phyloP scores from a whole-genome alignment of 2,797 vertebrate species.

The Ctenosaura bakeri region DNA sequence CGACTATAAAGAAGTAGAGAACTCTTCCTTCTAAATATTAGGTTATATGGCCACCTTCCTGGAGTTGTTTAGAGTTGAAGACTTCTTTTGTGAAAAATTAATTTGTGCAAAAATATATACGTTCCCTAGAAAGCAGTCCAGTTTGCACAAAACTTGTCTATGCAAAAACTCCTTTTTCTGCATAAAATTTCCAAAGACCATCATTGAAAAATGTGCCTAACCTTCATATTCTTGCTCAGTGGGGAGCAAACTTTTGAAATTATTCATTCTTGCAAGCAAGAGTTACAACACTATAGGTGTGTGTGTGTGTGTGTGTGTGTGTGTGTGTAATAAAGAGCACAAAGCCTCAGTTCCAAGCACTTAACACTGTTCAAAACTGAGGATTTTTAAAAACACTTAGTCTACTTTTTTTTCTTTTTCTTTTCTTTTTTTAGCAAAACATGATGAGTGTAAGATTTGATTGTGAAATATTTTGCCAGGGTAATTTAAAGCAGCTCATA shows the following conservation, averaged over 20 bases:
- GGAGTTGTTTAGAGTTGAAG: no score
- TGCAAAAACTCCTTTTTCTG: no score
- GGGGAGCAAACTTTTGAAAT: no score
- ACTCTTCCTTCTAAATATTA: background rate
- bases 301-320: no score
- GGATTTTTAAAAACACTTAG: background rate
- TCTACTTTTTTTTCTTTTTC: background rate
- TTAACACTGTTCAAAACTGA: constrained; percentile 14
- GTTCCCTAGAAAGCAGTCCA: no score
- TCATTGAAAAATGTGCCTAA: no score
- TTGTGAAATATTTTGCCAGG: constrained; percentile 29
- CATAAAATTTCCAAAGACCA: no score
- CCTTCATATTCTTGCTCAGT: no score
- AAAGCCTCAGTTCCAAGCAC: background rate
- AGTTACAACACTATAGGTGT: background rate
- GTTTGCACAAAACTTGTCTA: no score
- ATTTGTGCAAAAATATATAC: no score
- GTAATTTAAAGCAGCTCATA: constrained; percentile 33
- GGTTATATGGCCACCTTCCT: background rate
- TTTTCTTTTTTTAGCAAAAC: background rate
- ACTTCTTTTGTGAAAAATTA: no score
- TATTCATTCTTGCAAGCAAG: no score
- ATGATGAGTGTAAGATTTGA: constrained; percentile 27
- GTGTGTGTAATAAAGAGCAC: background rate
- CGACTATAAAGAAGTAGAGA: background rate